Conservation (phyloP, 2,888 invertebrate genomes). For the Imbricaverruca yamaguchii region DNA sequence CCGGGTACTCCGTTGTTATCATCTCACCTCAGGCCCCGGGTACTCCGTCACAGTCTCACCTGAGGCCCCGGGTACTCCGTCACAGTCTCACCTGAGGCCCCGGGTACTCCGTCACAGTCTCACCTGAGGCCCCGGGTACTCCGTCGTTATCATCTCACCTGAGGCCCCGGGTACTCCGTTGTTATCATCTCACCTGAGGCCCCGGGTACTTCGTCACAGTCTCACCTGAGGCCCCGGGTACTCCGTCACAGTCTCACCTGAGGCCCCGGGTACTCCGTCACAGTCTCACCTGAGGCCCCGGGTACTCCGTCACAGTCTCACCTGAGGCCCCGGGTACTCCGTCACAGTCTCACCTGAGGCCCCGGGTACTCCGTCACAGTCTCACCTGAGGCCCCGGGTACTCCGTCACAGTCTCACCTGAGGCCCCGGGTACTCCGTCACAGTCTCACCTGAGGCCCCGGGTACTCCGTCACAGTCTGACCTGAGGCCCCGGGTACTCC, state of each 20-base stretch:
- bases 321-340: neutral
- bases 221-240: neutral
- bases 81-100: neutral
- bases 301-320: neutral
- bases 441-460: neutral
- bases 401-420: neutral
- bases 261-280: neutral
- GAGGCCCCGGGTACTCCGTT: slow-evolving; percentile 29
- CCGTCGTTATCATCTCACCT: slow-evolving; percentile 74
- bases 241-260: neutral
- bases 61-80: neutral
- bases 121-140: slow-evolving; percentile 67
- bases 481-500: neutral
- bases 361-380: slow-evolving; percentile 70
- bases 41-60: neutral
- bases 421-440: neutral
- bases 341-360: slow-evolving; percentile 56
- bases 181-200: neutral
- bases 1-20: neutral
- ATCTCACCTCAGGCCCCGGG: neutral
- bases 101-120: slow-evolving; percentile 37
- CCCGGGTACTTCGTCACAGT: neutral
- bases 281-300: neutral
- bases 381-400: slow-evolving; percentile 50
- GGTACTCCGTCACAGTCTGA: neutral